phyloP scores from a whole-genome alignment of 2,113 vertebrate genomes.

The Pithys albifrons region DNA sequence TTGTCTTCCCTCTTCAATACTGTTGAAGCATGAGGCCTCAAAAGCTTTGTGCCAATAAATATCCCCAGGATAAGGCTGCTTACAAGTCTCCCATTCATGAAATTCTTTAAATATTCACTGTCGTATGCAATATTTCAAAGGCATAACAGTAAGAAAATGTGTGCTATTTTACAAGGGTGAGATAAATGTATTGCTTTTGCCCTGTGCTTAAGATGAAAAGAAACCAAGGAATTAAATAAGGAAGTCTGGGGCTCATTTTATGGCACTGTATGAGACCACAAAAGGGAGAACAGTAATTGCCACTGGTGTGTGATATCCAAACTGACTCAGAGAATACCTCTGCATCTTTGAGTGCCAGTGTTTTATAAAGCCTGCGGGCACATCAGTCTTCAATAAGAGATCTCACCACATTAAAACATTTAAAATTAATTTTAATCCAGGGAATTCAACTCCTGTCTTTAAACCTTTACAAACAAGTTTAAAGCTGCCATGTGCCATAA shows the following conservation, averaged over 20 bases:
- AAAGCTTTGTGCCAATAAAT: neutral
- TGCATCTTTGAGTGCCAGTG: neutral
- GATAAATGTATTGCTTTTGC: conserved; percentile 13
- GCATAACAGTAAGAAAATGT: neutral
- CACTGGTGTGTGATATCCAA: neutral
- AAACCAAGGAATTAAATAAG: conserved; percentile 15
- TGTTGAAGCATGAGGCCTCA: neutral
- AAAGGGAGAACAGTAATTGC: neutral
- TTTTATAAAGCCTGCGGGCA: conserved; percentile 41
- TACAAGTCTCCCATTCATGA: conserved; percentile 7
- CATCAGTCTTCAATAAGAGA: conserved; percentile 9
- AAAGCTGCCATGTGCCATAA: conserved; percentile 19
- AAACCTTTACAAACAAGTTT: conserved; percentile 33
- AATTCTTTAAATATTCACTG: conserved; percentile 17
- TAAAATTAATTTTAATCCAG: conserved; percentile 46
- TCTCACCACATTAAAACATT: conserved; percentile 4
- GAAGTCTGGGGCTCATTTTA: conserved; percentile 19
- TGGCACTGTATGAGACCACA: neutral
- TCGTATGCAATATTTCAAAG: conserved; percentile 44
- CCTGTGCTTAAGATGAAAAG: conserved; percentile 11
- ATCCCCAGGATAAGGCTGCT: neutral
- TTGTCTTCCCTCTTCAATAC: neutral
- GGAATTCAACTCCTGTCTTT: conserved; percentile 41
- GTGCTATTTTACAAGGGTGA: neutral
- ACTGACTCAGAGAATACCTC: conserved; percentile 20